Base-by-base conservation (phyloP, 2,888 invertebrate genomes). In the Trissolcus japonicus region DNA sequence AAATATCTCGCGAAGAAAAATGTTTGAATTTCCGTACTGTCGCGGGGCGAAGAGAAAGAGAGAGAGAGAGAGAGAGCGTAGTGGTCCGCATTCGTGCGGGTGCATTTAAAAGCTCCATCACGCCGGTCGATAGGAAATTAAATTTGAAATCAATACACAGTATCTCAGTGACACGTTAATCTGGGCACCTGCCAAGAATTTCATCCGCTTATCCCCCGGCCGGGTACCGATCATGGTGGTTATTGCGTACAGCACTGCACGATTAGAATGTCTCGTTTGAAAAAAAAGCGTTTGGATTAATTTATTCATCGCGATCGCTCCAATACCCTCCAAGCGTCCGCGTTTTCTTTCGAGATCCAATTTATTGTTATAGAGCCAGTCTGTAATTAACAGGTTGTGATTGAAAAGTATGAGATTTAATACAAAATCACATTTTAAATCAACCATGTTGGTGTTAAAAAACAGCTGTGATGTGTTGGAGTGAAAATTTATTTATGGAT, bases 151-250 rank as follows among this genome's bases (percentile, higher is more conserved):
- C 76, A 69, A 76, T 76, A 69, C 56, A 66, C 63, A 61, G 65
- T 69, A 57, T 69, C 69, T 65, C 56, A 48, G 56, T 76, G 76
- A 76, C 76, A 76, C 69, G 76, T 69, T 76, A 69, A 76, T 69
- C 76, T 76, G 76, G 76, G 69, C 65, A 76, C 76, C 76, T 76
- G 69, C 76, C 69, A 76, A 61, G 76, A 69, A 66, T 66, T 69
- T 65, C 69, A 65, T 69, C 69, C 61, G 76, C 69, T 76, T 76
- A 69, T 66, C 73, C 60, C 55, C 43, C 6, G 56, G 46, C 54
- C 51, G 14, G 7, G 50, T 59, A 54, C 65, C 65, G 61, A 69
- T 76, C 76, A 59, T 46, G 40, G 56, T 50, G 29, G 67, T 59
- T 63, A 63, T 55, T 54, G 51, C 25, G 29, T 51, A 50, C 61